Conservation (phyloP, 2,888 invertebrate genomes). For the Toxonevra muliebris region DNA sequence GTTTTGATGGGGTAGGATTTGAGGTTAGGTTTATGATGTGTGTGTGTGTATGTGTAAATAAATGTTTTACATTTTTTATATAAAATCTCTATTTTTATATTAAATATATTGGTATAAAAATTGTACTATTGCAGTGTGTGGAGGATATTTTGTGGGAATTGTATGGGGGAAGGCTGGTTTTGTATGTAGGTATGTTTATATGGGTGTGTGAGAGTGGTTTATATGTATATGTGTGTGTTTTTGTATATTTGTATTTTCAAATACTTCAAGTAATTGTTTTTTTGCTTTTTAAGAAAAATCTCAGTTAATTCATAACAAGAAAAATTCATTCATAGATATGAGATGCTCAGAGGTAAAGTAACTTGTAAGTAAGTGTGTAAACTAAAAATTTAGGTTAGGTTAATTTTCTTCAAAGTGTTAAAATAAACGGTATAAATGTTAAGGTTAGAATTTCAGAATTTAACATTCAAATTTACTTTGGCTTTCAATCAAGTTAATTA, state of each 20-base stretch:
- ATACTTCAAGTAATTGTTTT: conserved; percentile 56
- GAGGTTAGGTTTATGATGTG: conserved; percentile 30
- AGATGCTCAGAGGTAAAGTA: conserved; percentile 16
- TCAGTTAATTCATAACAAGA: conserved; percentile 52
- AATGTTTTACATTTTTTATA: conserved; percentile 54
- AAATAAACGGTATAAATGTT: no score
- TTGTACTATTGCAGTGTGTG: conserved; percentile 66
- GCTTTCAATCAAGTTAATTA: no score
- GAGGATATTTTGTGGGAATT: conserved; percentile 51
- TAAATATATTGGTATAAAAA: conserved; percentile 54
- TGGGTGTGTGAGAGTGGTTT: conserved; percentile 11
- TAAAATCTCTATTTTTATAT: conserved; percentile 52
- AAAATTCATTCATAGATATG: neutral
- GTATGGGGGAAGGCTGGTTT: conserved; percentile 32
- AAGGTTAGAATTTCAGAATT: no score
- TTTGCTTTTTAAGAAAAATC: conserved; percentile 37
- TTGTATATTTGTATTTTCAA: conserved; percentile 48
- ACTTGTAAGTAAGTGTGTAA: conserved; percentile 36
- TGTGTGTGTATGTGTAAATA: conserved; percentile 58
- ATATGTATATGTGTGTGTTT: conserved; percentile 6
- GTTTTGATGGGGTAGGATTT: conserved; percentile 41
- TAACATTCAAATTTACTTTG: no score
- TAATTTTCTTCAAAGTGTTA: no score
- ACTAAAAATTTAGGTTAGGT: conserved; percentile 43
- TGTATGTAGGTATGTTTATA: conserved; percentile 32